Conservation (phyloP, 1,140 invertebrate species). For the Drosophila micromelanica region DNA sequence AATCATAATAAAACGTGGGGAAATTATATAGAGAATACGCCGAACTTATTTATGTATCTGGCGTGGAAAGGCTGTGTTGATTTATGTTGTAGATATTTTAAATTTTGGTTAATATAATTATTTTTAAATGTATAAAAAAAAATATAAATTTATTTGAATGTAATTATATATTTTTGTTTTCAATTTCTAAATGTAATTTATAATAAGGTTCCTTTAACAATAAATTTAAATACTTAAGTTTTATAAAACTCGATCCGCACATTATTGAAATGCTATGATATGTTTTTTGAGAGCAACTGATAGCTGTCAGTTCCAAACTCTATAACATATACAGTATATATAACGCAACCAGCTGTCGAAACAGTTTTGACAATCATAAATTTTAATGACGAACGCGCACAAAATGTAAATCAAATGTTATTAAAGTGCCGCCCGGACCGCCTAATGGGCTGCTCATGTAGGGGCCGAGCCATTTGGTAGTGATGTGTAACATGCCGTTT, state of each 20-base stretch:
- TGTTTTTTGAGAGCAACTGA: neutral
- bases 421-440: conserved; percentile 62
- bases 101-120: too few species aligned
- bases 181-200: too few species aligned
- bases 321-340: neutral
- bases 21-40: neutral
- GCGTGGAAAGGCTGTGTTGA: neutral
- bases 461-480: conserved; percentile 5
- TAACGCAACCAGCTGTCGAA: conserved; percentile 55
- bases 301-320: conserved; percentile 1
- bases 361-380: conserved; percentile 58
- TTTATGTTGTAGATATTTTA: neutral
- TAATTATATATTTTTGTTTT: too few species aligned
- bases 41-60: neutral
- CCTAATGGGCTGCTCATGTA: conserved; percentile 51
- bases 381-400: conserved; percentile 74
- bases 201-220: too few species aligned
- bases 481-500: conserved; percentile 67
- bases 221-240: too few species aligned
- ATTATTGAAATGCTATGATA: too few species aligned
- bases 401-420: conserved; percentile 76
- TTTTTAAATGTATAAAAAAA: too few species aligned
- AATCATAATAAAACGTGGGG: conserved; percentile 23
- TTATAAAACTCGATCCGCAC: too few species aligned
- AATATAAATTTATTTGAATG: too few species aligned